These are phyloP conservation scores for Turdus rufiventris DNA, from an alignment of 2,113 vertebrate genomes.

Conservation along the genomic window DNA sequence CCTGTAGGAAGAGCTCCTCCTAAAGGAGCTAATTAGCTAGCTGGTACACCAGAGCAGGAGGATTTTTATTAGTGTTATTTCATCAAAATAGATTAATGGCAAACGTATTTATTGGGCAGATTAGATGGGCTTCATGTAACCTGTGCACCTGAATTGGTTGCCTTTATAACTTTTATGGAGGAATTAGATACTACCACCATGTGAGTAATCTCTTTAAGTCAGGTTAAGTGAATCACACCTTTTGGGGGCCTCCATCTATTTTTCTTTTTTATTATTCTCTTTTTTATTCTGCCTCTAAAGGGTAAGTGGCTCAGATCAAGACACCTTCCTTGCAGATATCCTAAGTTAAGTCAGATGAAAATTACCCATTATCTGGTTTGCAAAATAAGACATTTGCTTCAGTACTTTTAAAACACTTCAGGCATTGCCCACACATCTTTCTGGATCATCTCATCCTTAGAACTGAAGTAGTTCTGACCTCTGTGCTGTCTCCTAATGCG, in stretches of 20 bases:
- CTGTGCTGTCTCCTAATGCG: not conserved
- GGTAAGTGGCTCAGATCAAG: not conserved
- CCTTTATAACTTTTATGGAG: not conserved
- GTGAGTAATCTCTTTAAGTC: constrained; percentile 4
- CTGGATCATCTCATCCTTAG: not conserved
- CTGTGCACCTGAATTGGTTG: not conserved
- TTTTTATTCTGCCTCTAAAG: not conserved
- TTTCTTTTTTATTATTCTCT: no score
- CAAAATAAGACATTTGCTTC: not conserved
- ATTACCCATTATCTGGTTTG: not conserved
- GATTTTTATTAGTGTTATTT: not conserved
- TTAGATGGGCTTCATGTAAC: not conserved
- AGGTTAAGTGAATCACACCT: constrained; percentile 18
- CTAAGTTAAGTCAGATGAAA: not conserved
- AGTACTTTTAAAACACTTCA: not conserved
- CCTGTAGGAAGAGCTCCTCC: not conserved
- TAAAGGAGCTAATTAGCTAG: not conserved
- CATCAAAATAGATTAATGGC: not conserved
- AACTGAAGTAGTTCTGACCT: not conserved
- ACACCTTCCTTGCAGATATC: not conserved
- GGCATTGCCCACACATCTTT: not conserved
- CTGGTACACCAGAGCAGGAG: not conserved
- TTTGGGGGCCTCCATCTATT: not conserved
- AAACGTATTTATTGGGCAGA: not conserved
- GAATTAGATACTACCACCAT: not conserved